Conservation (phyloP, 2,797 vertebrate genomes). For the Enoplosus armatus region DNA sequence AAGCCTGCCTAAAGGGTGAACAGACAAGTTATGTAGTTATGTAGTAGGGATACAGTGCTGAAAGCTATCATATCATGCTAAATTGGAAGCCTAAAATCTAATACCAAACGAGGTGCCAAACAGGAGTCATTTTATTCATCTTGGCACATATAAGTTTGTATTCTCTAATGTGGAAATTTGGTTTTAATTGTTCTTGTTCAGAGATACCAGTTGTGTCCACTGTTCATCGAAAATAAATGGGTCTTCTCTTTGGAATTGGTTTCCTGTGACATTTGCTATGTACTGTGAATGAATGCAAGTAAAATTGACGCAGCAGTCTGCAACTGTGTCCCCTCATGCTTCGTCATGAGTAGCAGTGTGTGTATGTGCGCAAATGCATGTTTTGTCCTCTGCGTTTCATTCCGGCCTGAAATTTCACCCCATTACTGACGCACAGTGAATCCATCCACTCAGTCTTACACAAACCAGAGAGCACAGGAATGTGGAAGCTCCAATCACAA, state of each 20-base stretch:
- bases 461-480: slow-evolving; percentile 72
- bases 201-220: neutral
- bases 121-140: neutral
- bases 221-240: neutral
- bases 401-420: slow-evolving; percentile 70
- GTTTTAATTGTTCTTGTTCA: neutral
- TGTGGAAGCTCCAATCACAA: slow-evolving; percentile 57
- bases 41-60: neutral
- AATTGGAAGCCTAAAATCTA: neutral
- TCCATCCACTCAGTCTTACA: slow-evolving; percentile 48
- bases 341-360: neutral
- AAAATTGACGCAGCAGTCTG: slow-evolving; percentile 8
- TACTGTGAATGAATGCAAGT: neutral
- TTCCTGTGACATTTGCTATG: neutral
- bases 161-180: neutral
- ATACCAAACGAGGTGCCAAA: neutral
- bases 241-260: neutral
- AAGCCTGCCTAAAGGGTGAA: slow-evolving; percentile 28
- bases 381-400: slow-evolving; percentile 22
- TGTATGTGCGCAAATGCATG: neutral
- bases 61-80: neutral
- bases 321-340: slow-evolving; percentile 5
- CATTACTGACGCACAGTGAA: slow-evolving; percentile 74
- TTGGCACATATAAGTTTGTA: neutral
- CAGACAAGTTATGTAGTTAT: slow-evolving; percentile 13